Evolutionary conservation across 2,113 vertebrate species (phyloP).

Genomic region (Oreochromis tanganicae): DNA sequence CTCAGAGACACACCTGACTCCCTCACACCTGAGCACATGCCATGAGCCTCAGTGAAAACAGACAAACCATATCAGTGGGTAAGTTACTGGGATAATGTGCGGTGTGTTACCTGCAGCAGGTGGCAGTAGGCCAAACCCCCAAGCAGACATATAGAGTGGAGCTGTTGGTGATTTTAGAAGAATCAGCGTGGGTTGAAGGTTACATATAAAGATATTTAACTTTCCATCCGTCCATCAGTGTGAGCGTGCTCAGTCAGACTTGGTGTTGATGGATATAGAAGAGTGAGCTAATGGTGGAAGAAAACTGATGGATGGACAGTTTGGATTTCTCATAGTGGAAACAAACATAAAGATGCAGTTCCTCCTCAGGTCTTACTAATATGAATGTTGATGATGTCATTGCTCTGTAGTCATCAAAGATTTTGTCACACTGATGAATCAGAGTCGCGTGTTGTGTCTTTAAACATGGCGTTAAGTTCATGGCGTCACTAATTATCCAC

Average conservation of each 20-base stretch:
- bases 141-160: neutral
- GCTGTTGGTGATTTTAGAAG: neutral
- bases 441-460: neutral
- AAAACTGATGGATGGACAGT: neutral
- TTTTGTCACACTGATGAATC: neutral
- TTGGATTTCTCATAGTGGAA: neutral
- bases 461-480: neutral
- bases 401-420: neutral
- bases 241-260: neutral
- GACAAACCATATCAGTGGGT: neutral
- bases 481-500: neutral
- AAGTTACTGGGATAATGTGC: neutral
- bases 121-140: neutral
- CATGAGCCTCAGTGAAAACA: neutral
- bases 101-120: neutral
- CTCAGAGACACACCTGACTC: neutral
- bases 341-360: neutral
- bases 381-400: neutral
- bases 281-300: neutral
- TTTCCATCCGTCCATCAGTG: neutral
- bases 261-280: neutral
- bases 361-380: neutral
- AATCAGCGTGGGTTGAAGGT: neutral
- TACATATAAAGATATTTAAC: neutral
- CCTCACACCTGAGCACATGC: neutral